Evolutionary conservation across 2,888 invertebrate species (phyloP).

Genomic region (Drosophila monieri): DNA sequence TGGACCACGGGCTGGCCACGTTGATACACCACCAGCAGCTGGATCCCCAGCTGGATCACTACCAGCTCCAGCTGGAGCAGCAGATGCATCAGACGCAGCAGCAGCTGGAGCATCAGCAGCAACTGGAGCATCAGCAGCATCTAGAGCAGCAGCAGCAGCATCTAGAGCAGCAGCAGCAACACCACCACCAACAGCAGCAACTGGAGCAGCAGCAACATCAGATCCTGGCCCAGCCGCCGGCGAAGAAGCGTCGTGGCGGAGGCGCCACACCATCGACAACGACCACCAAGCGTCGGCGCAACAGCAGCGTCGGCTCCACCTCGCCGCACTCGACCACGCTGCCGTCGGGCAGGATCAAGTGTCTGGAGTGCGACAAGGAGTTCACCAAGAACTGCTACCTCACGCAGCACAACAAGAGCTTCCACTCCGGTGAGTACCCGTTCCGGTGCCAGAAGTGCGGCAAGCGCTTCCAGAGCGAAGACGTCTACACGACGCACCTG

Average conservation of each 20-base stretch:
- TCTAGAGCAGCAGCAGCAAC: constrained; percentile 24
- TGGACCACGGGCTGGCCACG: constrained; percentile 55
- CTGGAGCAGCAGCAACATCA: constrained; percentile 30
- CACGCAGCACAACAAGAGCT: constrained; percentile 95
- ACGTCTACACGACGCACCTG: constrained; percentile 89
- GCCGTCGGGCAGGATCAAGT: constrained; percentile 85
- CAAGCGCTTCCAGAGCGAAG: constrained; percentile 91
- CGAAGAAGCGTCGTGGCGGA: constrained; percentile 39
- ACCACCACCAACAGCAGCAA: constrained; percentile 40
- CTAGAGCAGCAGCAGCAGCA: constrained; percentile 28
- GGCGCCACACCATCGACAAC: constrained; percentile 34
- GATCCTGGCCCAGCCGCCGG: constrained; percentile 20
- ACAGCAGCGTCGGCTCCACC: constrained; percentile 64
- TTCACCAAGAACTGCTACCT: constrained; percentile 95
- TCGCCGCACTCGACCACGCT: constrained; percentile 70
- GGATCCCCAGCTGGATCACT: constrained; percentile 39
- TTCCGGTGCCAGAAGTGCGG: constrained; percentile 94
- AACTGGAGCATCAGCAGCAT: constrained; percentile 19
- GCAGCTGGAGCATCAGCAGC: constrained; percentile 35
- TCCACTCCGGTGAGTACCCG: constrained; percentile 93
- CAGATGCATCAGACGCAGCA: constrained; percentile 35
- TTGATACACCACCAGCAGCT: constrained; percentile 56
- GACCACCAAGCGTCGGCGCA: constrained; percentile 66
- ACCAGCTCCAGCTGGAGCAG: constrained; percentile 39
- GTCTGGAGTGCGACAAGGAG: constrained; percentile 92